These are phyloP conservation scores for Archaeoteleia sp. DNA, from an alignment of 2,888 invertebrate species.

Conservation along the genomic window DNA sequence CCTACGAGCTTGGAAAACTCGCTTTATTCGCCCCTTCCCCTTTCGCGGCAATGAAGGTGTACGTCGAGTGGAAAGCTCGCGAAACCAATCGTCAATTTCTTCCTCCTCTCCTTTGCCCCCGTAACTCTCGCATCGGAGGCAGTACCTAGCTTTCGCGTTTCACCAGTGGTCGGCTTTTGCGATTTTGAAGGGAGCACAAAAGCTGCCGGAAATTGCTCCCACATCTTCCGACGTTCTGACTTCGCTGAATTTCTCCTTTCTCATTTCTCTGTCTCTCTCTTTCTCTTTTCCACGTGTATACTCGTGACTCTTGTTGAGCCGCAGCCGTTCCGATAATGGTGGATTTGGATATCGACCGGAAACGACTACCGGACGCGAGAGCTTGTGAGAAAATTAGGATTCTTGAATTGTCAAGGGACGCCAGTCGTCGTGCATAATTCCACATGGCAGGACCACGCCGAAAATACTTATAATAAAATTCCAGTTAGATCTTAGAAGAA, in stretches of 20 bases:
- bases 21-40: background rate
- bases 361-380: conserved; percentile 44
- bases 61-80: background rate
- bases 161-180: conserved; percentile 50
- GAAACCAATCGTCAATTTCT: conserved; percentile 19
- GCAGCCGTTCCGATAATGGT: conserved; percentile 61
- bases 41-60: background rate
- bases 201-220: conserved; percentile 68
- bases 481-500: no score
- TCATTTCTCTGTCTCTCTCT: conserved; percentile 27
- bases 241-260: conserved; percentile 33
- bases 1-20: background rate
- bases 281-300: conserved; percentile 5
- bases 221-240: conserved; percentile 62
- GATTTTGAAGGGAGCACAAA: conserved; percentile 65
- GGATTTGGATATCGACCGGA: conserved; percentile 61
- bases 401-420: conserved; percentile 15
- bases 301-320: conserved; percentile 50
- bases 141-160: conserved; percentile 27
- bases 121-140: conserved; percentile 29
- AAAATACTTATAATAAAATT: no score
- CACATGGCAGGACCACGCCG: no score
- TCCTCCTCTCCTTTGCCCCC: conserved; percentile 22
- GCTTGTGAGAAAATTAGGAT: conserved; percentile 43
- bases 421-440: background rate